phyloP scores from a whole-genome alignment of 2,797 vertebrate species.

The Leucoraja ocellata region DNA sequence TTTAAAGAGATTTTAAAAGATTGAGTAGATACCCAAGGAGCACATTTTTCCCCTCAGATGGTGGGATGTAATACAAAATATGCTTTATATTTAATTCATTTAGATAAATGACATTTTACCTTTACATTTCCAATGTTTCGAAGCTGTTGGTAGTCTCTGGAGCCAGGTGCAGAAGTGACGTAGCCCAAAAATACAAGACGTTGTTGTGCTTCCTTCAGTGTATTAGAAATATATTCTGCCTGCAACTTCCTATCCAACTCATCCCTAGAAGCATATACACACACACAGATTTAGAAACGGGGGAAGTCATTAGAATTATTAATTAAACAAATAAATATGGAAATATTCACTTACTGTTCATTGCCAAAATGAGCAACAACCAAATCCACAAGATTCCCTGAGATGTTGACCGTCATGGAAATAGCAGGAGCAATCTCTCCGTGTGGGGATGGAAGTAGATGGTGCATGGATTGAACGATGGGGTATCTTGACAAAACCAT shows the following conservation, averaged over 20 bases:
- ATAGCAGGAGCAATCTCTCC: slow-evolving; percentile 63
- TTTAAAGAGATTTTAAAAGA: too few relatives aligned
- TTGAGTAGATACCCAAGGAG: too few relatives aligned
- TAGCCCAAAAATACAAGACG: slow-evolving; percentile 60
- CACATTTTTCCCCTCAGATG: too few relatives aligned
- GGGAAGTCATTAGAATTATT: background rate
- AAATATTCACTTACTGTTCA: slow-evolving; percentile 54
- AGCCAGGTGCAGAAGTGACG: slow-evolving; percentile 59
- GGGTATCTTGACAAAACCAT: slow-evolving; percentile 59
- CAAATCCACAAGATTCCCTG: slow-evolving; percentile 53
- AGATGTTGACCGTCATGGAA: slow-evolving; percentile 55
- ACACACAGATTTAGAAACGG: background rate
- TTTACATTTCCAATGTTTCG: slow-evolving; percentile 55
- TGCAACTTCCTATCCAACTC: slow-evolving; percentile 62
- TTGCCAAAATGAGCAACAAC: slow-evolving; percentile 63
- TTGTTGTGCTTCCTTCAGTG: slow-evolving; percentile 53
- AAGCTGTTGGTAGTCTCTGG: slow-evolving; percentile 59
- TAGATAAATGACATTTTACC: slow-evolving; percentile 46
- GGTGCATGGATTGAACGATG: slow-evolving; percentile 57
- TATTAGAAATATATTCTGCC: slow-evolving; percentile 55
- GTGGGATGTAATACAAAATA: background rate
- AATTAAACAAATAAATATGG: background rate
- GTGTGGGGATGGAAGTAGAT: slow-evolving; percentile 60
- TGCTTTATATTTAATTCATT: background rate
- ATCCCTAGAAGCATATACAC: slow-evolving; percentile 47